Evolutionary conservation across 2,888 invertebrate species (phyloP), one percentile per base, ranked within the genome.

Genomic region (Limnephilus marmoratus): DNA sequence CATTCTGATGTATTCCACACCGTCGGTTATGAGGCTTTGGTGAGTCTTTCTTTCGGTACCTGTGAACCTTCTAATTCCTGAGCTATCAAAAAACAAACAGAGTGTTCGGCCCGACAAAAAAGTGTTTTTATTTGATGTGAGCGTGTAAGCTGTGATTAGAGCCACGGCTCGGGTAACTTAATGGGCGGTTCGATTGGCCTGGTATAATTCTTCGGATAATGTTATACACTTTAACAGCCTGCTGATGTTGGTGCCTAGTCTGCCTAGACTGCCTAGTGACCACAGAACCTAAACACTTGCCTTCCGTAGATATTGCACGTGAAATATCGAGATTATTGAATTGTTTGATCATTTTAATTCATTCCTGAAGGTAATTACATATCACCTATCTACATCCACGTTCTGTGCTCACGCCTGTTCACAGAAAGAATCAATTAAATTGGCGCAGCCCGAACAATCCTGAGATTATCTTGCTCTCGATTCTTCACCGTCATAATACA

Each of bases 31-130:
- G 68, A 24, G 68, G 5, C 68, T 24, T 68, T 68, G 68, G 68
- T 68, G 68, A 68, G 68, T 68, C 68, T 68, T 68, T 68, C 68
- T 68, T 68, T 68, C 68, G 83, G 83, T 83, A 41, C 83, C 34
- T 68, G 68, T 34, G 83, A 18, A 81, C 89, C 90, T 83, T 91
- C 88, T 92, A 92, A 92, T 92, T 91, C 87, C 41, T 80, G 87
- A 85, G 53, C 91, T 81, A 89, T 89, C 91, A 91, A 92, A 92
- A 92, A 92, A 92, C 92, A 92, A 92, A 92, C 91, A 92, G 37
- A 91, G 91, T 85, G 91, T 81, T 31, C n/a, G 88, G 88, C n/a
- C 88, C 88, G 53, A 88, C 88, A 88, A 68, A 88, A 68, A 88
- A 88, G 88, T 37, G 88, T 80, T 88, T 88, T 88, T 88, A 88